Evolutionary conservation across 2,888 invertebrate species (phyloP).

Genomic region (Dusona sp.): DNA sequence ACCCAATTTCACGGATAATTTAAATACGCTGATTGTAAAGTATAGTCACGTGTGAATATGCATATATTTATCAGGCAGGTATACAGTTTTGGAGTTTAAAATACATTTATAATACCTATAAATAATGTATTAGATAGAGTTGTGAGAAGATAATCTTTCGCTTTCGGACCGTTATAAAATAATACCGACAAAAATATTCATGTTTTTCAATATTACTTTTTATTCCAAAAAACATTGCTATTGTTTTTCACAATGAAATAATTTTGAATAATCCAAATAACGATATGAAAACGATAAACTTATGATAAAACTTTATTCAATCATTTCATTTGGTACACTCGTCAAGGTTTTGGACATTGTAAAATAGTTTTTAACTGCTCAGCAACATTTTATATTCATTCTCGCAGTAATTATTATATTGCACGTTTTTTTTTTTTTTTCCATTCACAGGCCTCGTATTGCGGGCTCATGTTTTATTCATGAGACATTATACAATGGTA

Average conservation of each 20-base stretch:
- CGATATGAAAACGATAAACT: too few relatives aligned
- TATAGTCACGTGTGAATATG: conserved; percentile 19
- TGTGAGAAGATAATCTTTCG: not conserved
- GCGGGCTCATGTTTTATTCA: conserved; percentile 14
- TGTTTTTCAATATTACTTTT: not conserved
- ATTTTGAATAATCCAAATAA: not conserved
- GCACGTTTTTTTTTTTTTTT: not conserved
- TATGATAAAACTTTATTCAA: not conserved
- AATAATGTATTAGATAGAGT: not conserved
- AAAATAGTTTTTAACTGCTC: not conserved
- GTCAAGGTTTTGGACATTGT: conserved; percentile 2
- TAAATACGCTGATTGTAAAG: conserved; percentile 39
- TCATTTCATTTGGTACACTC: not conserved
- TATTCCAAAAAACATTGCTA: not conserved
- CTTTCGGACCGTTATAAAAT: not conserved
- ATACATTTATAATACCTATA: conserved; percentile 1
- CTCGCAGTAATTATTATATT: not conserved
- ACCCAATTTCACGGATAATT: conserved; percentile 60
- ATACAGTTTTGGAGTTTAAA: not conserved
- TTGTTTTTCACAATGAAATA: not conserved
- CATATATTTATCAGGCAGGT: conserved; percentile 3
- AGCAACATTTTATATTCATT: not conserved
- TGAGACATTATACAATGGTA: conserved; percentile 9
- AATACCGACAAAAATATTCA: not conserved
- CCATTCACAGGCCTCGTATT: not conserved